Evolutionary conservation across 2,113 vertebrate genomes (phyloP), one percentile per base, ranked within the genome.

Genomic region (Cairina moschata): DNA sequence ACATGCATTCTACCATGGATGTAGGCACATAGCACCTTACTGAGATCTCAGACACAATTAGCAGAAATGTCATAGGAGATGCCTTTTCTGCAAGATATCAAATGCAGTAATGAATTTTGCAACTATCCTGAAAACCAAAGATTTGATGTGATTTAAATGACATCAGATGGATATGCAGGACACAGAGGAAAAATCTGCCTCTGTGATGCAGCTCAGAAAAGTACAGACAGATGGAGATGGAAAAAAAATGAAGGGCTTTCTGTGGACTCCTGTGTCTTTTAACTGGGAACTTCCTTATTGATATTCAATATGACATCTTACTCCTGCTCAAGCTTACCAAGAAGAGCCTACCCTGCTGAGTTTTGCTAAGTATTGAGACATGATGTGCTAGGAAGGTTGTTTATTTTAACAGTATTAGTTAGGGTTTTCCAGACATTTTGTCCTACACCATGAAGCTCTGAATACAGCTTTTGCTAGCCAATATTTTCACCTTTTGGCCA

Each of bases 301-400:
- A 28, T 60, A n/a, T 16, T 52, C 13, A 83, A 3, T 42, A 40
- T 16, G 44, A n/a, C 11, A 32, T 63, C 26, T 65, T 32, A 54
- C 4, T 62, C 28, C 25, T 69, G 10, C 15, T 79, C 59, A 90
- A 72, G 6, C 40, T 81, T 69, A 56, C 46, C 72, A 44, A 80
- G 8, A 4, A 31, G 6, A 73, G 23, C 17, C 36, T 76, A 38
- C 23, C 0, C 0, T 4, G 3, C 13, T 21, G 15, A 29, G 13
- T 66, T 91, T 69, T 54, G 13, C 11, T 86, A 11, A 13, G 9
- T 31, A 77, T 7, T 81, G 63, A 86, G 85, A 79, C 29, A 79
- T 4, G 11, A 46, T 81, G 32, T 77, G 7, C 11, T 77, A 83
- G 28, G 31, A 91, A 86, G 10, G 2, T 13, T 76, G 67, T n/a